These are phyloP conservation scores for Coleophora deauratella DNA, from an alignment of 2,888 invertebrate genomes.

Conservation along the genomic window DNA sequence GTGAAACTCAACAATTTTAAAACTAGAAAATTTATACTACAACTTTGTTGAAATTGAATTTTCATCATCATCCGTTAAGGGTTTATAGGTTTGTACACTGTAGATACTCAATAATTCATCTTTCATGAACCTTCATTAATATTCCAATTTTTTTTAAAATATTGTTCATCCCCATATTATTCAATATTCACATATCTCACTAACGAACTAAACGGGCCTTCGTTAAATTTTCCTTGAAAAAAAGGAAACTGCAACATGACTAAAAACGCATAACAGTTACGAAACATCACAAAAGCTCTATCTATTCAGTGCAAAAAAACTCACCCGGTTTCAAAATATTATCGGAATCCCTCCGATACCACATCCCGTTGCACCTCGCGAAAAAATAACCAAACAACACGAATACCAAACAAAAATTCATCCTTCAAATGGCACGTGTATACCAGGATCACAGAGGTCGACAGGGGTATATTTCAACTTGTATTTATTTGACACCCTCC, in stretches of 20 bases:
- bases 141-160: too few relatives aligned
- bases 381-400: conserved; percentile 56
- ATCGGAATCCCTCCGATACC: conserved; percentile 57
- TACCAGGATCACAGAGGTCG: conserved; percentile 52
- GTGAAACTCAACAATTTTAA: too few relatives aligned
- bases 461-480: conserved; percentile 62
- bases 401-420: conserved; percentile 65
- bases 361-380: conserved; percentile 51
- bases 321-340: conserved; percentile 63
- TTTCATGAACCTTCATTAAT: too few relatives aligned
- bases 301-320: conserved; percentile 16
- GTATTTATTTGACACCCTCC: conserved; percentile 67
- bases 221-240: not conserved
- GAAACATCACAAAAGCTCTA: not conserved
- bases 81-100: too few relatives aligned
- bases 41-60: too few relatives aligned
- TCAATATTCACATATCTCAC: too few relatives aligned
- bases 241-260: not conserved
- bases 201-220: not conserved
- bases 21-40: too few relatives aligned
- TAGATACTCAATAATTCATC: too few relatives aligned
- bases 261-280: not conserved
- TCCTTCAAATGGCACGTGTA: conserved; percentile 55
- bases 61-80: too few relatives aligned
- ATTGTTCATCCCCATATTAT: too few relatives aligned